Evolutionary conservation across 2,888 invertebrate genomes (phyloP), one percentile per base, ranked within the genome.

Genomic region (Cheilosia urbana): DNA sequence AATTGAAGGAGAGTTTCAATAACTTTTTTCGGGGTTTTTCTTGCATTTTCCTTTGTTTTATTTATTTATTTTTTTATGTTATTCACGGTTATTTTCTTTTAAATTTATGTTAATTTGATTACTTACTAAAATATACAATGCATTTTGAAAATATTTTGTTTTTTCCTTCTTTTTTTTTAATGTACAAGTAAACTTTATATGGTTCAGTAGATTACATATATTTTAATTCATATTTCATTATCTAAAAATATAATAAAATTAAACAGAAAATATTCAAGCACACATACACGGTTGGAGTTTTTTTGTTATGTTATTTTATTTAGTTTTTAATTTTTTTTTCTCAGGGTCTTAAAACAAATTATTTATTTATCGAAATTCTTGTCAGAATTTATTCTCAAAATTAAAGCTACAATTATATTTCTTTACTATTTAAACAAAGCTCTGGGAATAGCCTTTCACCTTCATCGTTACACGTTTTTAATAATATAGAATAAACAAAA

Each of bases 71-170:
- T n/a, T 60, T 37, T 37, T 13, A 37, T 37, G 11, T 37, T 47
- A 60, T 17, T 55, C 60, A 13, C 4, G 13, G 21, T 51, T 51
- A 17, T 65, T 37, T 68, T 58, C 24, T 9, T 75, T 63, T 47
- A 57, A 45, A 65, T 42, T 62, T 66, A 65, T 65, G 53, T 76
- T 84, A 71, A 24, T 71, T 75, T 71, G 58, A 65, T 71, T 80
- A 66, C 71, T 69, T 21, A 66, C 60, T 85, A 81, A 71, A 80
- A 77, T 81, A 85, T 81, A 85, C 76, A 85, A 66, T 71, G 55
- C 51, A 58, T 60, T 60, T 72, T 65, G n/a, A 58, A 72, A 72
- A 72, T 68, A 68, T 65, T 42, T 49, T 51, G 21, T 15, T 49
- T 63, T 63, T 34, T 13, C 15, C 21, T 24, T 2, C 3, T 24